Evolutionary conservation across 2,797 vertebrate species (phyloP).

Genomic region (Characodon lateralis): DNA sequence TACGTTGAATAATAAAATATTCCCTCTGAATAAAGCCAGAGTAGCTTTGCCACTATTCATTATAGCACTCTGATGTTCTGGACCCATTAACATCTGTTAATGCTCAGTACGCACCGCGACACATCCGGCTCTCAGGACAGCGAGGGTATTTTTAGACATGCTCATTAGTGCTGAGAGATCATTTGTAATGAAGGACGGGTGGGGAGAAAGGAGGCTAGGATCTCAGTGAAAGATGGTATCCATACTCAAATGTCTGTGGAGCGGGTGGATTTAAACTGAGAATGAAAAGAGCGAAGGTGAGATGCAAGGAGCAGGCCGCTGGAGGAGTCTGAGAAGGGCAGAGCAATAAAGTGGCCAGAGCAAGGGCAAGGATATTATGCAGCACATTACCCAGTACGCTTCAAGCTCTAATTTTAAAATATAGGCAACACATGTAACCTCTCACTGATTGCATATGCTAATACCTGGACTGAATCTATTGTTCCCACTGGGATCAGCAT

Average conservation of each 20-base stretch:
- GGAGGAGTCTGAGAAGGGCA: slow-evolving; percentile 56
- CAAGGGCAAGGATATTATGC: slow-evolving; percentile 71
- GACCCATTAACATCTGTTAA: slow-evolving; percentile 81
- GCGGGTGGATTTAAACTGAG: slow-evolving; percentile 46
- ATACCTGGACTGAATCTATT: slow-evolving; percentile 45
- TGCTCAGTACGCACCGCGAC: slow-evolving; percentile 70
- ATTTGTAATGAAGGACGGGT: slow-evolving; percentile 75
- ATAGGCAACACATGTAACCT: slow-evolving; percentile 55
- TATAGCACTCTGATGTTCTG: slow-evolving; percentile 66
- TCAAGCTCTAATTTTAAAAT: slow-evolving; percentile 35
- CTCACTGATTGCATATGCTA: slow-evolving; percentile 51
- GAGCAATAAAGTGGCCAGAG: slow-evolving; percentile 57
- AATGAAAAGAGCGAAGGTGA: slow-evolving; percentile 45
- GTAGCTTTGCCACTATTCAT: slow-evolving; percentile 62
- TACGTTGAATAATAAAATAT: slow-evolving; percentile 69
- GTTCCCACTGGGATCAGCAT: slow-evolving; percentile 62
- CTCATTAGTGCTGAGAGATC: slow-evolving; percentile 81
- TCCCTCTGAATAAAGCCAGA: slow-evolving; percentile 55
- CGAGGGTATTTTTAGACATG: slow-evolving; percentile 82
- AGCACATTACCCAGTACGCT: slow-evolving; percentile 49
- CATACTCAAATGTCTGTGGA: slow-evolving; percentile 71
- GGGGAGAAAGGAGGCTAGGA: slow-evolving; percentile 63
- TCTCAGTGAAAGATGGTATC: slow-evolving; percentile 64
- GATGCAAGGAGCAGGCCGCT: slow-evolving; percentile 59
- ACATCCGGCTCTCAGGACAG: slow-evolving; percentile 72